Evolutionary conservation across 1,140 invertebrate genomes (phyloP), one percentile per base, ranked within the genome.

Genomic region (Eriocheir sinensis): DNA sequence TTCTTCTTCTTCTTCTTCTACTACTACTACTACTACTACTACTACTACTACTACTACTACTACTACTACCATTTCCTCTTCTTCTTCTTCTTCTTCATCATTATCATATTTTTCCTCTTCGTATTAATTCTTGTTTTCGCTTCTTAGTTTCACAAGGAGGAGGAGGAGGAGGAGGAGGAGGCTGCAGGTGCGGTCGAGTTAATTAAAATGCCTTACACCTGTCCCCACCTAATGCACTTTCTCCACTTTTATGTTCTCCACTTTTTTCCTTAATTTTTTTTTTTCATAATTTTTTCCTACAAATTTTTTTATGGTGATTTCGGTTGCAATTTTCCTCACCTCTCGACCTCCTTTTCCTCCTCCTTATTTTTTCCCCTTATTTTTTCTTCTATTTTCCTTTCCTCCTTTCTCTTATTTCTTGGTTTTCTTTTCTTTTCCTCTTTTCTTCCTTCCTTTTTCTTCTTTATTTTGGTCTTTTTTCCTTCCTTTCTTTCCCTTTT

Each of bases 381-480:
- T n/a, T 8, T 89, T 89, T 27, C 12, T 40, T 8, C 9, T 32
- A 34, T n/a, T 40, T 44, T 4, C 86, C 34, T n/a, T 40, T 38
- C 27, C 34, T 89, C 8, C 38, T 48, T 48, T 41, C 48, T n/a
- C 48, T 60, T 60, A 32, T 60, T 60, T 91, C 41, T 91, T 53
- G 32, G 40, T 91, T 30, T 92, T 79, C 44, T 79, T 92, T 27
- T 81, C 72, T 92, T 41, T 83, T 38, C 41, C 40, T 41, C 40
- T 81, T 72, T 81, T 15, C 80, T 36, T 80, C 72, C 80, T 72
- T 92, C 72, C 81, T 79, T 92, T 79, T 80, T 27, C 83, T 79
- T 92, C 91, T 85, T 79, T 27, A 32, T 81, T 36, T 83, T 53
- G 34, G 32, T 91, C 90, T 92, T 60, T 92, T 36, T 92, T 30